Evolutionary conservation across 2,797 vertebrate species (phyloP).

Genomic region (Ceryle rudis): DNA sequence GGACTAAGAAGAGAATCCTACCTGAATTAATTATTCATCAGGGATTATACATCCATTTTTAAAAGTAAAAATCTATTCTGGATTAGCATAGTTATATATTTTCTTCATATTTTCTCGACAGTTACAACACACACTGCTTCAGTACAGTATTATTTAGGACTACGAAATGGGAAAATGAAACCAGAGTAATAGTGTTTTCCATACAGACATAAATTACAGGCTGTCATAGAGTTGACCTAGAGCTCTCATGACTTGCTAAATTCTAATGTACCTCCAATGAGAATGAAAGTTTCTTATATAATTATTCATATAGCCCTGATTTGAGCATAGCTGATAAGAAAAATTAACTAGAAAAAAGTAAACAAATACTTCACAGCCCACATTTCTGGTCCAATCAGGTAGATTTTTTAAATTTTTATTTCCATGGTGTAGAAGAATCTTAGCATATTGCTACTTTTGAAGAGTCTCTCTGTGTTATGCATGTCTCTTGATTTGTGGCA

Average conservation of each 20-base stretch:
- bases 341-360: background rate
- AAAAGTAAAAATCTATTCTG: background rate
- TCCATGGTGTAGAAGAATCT: background rate
- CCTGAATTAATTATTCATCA: constrained; percentile 26
- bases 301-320: background rate
- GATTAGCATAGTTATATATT: background rate
- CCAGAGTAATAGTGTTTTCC: background rate
- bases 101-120: background rate
- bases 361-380: background rate
- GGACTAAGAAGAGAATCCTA: background rate
- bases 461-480: background rate
- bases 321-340: background rate
- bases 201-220: background rate
- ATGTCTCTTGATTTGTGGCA: background rate
- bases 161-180: background rate
- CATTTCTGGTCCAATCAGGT: background rate
- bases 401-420: background rate
- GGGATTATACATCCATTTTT: background rate
- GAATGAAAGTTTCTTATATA: background rate
- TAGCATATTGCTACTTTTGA: background rate
- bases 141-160: background rate
- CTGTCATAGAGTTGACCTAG: background rate
- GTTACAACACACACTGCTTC: background rate
- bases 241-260: background rate
- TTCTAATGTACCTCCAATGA: background rate